Evolutionary conservation across 2,797 vertebrate genomes (phyloP).

Genomic region (Manis pentadactyla): DNA sequence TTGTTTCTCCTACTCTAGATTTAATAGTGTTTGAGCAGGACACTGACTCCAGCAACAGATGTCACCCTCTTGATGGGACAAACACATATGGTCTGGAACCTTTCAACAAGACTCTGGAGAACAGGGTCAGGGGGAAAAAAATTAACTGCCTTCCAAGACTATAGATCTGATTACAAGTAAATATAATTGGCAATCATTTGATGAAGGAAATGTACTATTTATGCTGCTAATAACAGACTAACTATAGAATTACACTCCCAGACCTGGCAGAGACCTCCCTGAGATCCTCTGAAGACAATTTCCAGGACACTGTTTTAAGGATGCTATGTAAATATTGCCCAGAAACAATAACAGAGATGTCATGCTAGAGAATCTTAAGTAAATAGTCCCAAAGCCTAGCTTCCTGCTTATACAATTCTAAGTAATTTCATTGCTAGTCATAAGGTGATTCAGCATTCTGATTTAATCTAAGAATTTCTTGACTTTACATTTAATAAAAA

Average conservation of each 20-base stretch:
- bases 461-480: slow-evolving; percentile 76
- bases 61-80: neutral
- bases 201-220: slow-evolving; percentile 70
- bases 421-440: slow-evolving; percentile 55
- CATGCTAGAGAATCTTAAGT: slow-evolving; percentile 48
- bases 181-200: slow-evolving; percentile 48
- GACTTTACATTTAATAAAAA: slow-evolving; percentile 45
- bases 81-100: neutral
- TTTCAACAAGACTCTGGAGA: slow-evolving; percentile 49
- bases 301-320: slow-evolving; percentile 51
- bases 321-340: slow-evolving; percentile 70
- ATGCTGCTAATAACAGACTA: slow-evolving; percentile 33
- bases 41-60: neutral
- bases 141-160: neutral
- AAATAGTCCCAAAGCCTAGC: slow-evolving; percentile 63
- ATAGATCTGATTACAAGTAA: slow-evolving; percentile 44
- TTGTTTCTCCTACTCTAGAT: neutral
- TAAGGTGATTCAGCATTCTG: slow-evolving; percentile 64
- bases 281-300: slow-evolving; percentile 61
- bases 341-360: slow-evolving; percentile 68
- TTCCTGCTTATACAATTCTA: slow-evolving; percentile 72
- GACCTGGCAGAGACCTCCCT: slow-evolving; percentile 41
- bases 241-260: slow-evolving; percentile 51
- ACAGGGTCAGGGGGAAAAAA: neutral
- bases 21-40: neutral